phyloP scores from a whole-genome alignment of 2,113 vertebrate genomes.

The Dryoscopus gambensis region DNA sequence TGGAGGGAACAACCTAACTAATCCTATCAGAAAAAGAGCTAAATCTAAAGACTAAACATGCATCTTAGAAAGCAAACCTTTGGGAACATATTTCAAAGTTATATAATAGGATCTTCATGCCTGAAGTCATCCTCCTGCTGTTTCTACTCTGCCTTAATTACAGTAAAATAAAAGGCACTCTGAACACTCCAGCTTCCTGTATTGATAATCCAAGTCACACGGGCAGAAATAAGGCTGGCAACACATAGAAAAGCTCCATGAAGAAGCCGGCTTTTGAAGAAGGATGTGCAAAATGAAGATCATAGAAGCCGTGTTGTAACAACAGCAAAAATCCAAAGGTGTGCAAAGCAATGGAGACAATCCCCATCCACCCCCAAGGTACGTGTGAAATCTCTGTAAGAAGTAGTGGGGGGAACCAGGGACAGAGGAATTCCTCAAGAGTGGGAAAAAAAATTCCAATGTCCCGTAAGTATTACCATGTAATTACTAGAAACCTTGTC shows the following conservation, averaged over 20 bases:
- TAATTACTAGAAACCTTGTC: background rate
- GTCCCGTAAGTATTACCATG: background rate
- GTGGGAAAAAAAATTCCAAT: background rate
- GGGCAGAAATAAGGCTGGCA: background rate
- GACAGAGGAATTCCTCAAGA: background rate
- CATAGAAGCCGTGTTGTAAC: background rate
- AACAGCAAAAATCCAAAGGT: background rate
- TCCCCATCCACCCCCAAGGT: background rate
- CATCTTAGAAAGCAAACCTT: background rate
- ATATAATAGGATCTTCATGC: background rate
- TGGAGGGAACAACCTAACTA: background rate
- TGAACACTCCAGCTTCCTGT: background rate
- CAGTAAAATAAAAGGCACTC: background rate
- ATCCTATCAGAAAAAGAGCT: background rate
- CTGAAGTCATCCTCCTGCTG: background rate
- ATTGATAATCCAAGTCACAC: background rate
- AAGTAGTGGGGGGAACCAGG: background rate
- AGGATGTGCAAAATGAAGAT: background rate
- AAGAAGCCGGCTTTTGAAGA: background rate
- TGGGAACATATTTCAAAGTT: background rate
- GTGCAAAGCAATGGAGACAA: background rate
- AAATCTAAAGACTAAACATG: background rate
- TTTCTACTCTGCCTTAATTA: slow-evolving; percentile 9
- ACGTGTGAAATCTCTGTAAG: background rate
- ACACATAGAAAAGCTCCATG: background rate